Base-by-base conservation (phyloP, 2,113 vertebrate species). In the Aspidoscelis tigris region DNA sequence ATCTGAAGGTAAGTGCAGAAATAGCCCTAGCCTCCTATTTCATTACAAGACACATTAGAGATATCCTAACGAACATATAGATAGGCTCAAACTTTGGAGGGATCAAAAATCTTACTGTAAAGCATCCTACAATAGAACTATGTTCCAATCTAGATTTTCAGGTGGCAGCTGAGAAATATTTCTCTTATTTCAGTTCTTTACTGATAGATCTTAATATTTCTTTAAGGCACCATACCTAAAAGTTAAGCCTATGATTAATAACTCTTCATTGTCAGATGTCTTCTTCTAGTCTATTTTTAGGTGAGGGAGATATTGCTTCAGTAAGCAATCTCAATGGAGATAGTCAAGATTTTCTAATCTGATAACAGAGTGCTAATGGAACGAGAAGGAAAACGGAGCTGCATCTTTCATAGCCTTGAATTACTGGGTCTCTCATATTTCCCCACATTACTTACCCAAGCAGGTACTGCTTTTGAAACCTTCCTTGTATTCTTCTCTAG, bases 361-460 rank as follows among this genome's bases (percentile, higher is more conserved):
- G 91, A 95, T 92, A 94, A 93, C 70, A 88, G 39, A 26, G 61
- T 86, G 64, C 73, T 93, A 95, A 92, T 93, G 89, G 88, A 93
- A 94, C 87, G 83, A 87, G 94, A 80, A 80, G 96, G 50, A 88
- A 90, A 87, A 90, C 7, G 16, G 79, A 55, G 41, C 83, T 26
- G 92, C 53, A 80, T 91, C 88, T 95, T 85, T 88, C 89, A 87
- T 87, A 82, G 90, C 89, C 89, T 96, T 93, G 91, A 91, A 78
- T 95, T 96, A 89, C 94, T 92, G 87, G 77, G 58, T 75, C 33
- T 95, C 94, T 96, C 92, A 87, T 74, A 89, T 97, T 97, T 96
- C 94, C 84, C 43, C 68, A 61, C 3, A 44, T 86, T 84, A 89
- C 22, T 89, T 50, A 88, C 7, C 58, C 55, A 79, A 93, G 73